Conservation (phyloP, 2,113 vertebrate genomes). For the Pipra filicauda region DNA sequence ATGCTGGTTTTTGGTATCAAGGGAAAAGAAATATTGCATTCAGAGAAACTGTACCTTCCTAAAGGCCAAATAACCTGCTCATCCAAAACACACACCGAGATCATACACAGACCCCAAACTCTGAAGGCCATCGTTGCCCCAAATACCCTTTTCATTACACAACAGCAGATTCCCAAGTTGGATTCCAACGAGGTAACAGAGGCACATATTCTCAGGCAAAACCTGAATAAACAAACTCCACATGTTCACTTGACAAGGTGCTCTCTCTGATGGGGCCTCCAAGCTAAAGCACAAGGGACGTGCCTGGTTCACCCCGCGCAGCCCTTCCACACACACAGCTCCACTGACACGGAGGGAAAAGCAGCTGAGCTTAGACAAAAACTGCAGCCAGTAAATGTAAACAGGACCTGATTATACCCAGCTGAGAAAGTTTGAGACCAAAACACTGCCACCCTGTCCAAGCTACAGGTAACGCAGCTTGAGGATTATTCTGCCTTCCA, state of each 20-base stretch:
- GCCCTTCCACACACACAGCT: rapidly evolving
- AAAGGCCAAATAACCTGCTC: not conserved
- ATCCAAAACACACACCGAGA: not conserved
- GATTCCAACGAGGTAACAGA: not conserved
- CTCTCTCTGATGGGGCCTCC: not conserved
- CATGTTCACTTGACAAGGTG: not conserved
- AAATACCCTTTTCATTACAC: not conserved
- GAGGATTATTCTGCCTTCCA: not conserved
- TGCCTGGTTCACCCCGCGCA: rapidly evolving
- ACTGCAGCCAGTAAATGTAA: not conserved
- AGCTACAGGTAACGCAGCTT: not conserved
- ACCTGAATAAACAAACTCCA: not conserved
- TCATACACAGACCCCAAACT: not conserved
- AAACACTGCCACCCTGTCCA: not conserved
- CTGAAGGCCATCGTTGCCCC: not conserved
- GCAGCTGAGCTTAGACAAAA: not conserved
- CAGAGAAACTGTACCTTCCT: not conserved
- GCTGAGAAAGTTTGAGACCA: not conserved
- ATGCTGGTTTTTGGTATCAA: not conserved
- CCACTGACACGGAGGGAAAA: not conserved
- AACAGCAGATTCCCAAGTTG: not conserved
- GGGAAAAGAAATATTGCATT: not conserved
- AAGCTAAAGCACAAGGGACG: not conserved
- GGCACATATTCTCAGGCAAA: not conserved
- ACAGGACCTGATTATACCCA: too few relatives aligned